phyloP scores from a whole-genome alignment of 1,140 invertebrate genomes.

The Drosophila sturtevanti region DNA sequence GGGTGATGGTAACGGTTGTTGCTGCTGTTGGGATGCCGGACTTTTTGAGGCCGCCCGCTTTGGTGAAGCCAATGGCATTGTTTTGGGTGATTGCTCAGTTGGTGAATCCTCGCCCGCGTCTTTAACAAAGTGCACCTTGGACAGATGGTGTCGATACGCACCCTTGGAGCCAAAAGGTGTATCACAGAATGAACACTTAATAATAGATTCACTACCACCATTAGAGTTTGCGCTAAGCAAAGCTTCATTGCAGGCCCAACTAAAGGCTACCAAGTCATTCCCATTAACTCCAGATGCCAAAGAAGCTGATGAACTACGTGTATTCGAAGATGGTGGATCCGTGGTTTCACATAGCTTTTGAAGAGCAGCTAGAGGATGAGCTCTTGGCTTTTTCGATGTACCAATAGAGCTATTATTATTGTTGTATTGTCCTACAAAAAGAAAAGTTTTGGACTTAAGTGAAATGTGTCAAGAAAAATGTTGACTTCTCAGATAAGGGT shows the following conservation, averaged over 20 bases:
- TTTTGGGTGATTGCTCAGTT: slow-evolving; percentile 76
- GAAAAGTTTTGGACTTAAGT: not conserved
- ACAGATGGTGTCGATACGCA: slow-evolving; percentile 97
- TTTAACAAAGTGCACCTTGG: slow-evolving; percentile 98
- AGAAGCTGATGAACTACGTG: slow-evolving; percentile 51
- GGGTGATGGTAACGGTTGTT: slow-evolving; percentile 69
- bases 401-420: slow-evolving; percentile 59
- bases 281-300: slow-evolving; percentile 76
- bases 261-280: slow-evolving; percentile 91
- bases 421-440: slow-evolving; percentile 46
- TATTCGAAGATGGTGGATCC: slow-evolving; percentile 80
- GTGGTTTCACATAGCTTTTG: slow-evolving; percentile 96
- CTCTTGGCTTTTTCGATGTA: slow-evolving; percentile 85
- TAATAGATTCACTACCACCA: slow-evolving; percentile 85
- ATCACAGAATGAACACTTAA: slow-evolving; percentile 98
- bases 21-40: slow-evolving; percentile 58
- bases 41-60: slow-evolving; percentile 66
- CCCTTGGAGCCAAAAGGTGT: slow-evolving; percentile 98
- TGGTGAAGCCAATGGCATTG: slow-evolving; percentile 64
- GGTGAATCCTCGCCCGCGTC: slow-evolving; percentile 89
- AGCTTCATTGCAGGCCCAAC: slow-evolving; percentile 96
- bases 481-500: too few relatives aligned
- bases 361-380: slow-evolving; percentile 94
- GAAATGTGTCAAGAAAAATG: not conserved
- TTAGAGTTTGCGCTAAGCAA: slow-evolving; percentile 87